Conservation (phyloP, 2,797 vertebrate genomes). For the Oreonectes daqikongensis region DNA sequence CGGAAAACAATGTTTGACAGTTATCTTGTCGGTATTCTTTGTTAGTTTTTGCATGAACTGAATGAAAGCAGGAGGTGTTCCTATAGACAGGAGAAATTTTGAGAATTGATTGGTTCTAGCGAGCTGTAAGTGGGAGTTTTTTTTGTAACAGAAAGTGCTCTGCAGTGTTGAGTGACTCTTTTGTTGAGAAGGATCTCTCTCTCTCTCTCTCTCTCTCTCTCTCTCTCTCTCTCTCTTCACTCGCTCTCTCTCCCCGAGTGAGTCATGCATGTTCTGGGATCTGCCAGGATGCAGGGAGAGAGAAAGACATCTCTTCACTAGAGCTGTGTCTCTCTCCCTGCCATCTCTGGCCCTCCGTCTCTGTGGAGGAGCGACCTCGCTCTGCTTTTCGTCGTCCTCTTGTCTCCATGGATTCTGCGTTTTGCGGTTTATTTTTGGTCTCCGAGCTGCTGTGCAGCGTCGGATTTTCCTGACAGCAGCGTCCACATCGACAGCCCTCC, state of each 20-base stretch:
- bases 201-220: conserved; percentile 88
- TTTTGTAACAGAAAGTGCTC: conserved; percentile 98
- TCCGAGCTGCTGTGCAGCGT: conserved; percentile 70
- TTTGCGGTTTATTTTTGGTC: conserved; percentile 65
- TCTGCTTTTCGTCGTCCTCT: conserved; percentile 61
- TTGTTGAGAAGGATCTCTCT: conserved; percentile 93
- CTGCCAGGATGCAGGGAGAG: conserved; percentile 86
- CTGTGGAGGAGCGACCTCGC: conserved; percentile 43
- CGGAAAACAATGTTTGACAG: not conserved
- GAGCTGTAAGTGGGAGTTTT: conserved; percentile 94
- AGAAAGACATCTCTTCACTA: conserved; percentile 79
- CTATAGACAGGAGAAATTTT: conserved; percentile 80
- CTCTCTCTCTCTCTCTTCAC: conserved; percentile 88
- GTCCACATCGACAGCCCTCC: conserved; percentile 60
- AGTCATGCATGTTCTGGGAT: conserved; percentile 98
- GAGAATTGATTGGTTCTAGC: conserved; percentile 93
- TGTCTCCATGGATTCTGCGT: conserved; percentile 71
- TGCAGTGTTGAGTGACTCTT: conserved; percentile 98
- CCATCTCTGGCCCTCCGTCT: conserved; percentile 50
- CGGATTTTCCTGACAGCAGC: conserved; percentile 68
- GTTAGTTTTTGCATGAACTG: conserved; percentile 57
- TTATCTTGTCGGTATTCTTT: conserved; percentile 7
- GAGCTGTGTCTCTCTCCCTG: conserved; percentile 60
- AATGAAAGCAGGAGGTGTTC: conserved; percentile 66
- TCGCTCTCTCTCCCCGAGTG: conserved; percentile 85